These are phyloP conservation scores for Glossophaga mutica DNA, from an alignment of 2,797 vertebrate species.

Conservation along the genomic window DNA sequence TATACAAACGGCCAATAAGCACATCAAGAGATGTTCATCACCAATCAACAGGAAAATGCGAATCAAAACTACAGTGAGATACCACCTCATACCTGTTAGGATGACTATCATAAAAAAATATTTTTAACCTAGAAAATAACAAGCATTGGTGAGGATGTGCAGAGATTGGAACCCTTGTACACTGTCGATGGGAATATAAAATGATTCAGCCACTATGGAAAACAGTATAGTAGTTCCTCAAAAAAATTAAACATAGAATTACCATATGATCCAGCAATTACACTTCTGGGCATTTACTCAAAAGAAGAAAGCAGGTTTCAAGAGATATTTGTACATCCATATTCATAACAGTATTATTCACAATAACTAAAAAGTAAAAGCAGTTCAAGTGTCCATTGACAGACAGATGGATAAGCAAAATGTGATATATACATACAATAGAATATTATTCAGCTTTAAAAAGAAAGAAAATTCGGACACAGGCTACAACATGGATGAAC, in stretches of 20 bases:
- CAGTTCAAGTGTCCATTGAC: neutral
- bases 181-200: neutral
- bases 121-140: neutral
- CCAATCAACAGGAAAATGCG: neutral
- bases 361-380: neutral
- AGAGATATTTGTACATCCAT: neutral
- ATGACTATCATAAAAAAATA: neutral
- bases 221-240: neutral
- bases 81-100: neutral
- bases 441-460: neutral
- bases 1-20: neutral
- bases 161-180: neutral
- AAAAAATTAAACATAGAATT: slow-evolving; percentile 22
- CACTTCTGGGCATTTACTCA: neutral
- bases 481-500: neutral
- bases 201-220: neutral
- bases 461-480: neutral
- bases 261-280: neutral
- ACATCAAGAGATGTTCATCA: neutral
- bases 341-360: neutral
- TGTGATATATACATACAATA: neutral
- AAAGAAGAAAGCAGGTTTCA: neutral
- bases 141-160: neutral
- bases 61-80: neutral
- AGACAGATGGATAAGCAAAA: neutral